Percentiles rank a stretch among this genome's conserved stretches.
Conservation (phyloP, 2,113 vertebrate genomes). For the Larimichthys polyactis region DNA sequence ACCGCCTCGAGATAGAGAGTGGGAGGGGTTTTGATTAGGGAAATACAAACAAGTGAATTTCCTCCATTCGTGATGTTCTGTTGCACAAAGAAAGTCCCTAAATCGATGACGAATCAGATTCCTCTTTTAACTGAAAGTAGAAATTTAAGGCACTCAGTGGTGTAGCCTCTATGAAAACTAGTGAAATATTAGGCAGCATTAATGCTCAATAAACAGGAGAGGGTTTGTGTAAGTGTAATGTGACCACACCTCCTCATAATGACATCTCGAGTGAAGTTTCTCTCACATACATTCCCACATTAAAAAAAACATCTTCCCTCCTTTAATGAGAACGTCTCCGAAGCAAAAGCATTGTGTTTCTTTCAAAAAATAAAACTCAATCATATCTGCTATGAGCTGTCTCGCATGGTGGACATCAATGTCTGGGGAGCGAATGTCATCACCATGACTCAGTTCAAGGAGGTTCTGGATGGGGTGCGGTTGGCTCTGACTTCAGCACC, state of each 20-base stretch:
- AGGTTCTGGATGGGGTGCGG: constrained; percentile 80
- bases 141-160: no score
- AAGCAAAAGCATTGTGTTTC: constrained; percentile 8
- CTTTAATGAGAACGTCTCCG: constrained; percentile 27
- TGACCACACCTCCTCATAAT: constrained; percentile 16
- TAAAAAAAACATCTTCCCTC: constrained; percentile 42
- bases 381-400: background rate
- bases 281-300: background rate
- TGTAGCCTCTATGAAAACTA: background rate
- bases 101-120: background rate
- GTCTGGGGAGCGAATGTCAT: rapidly evolving
- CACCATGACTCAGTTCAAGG: constrained; percentile 83
- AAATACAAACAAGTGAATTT: background rate
- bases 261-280: background rate
- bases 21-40: background rate
- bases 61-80: background rate
- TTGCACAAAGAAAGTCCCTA: background rate
- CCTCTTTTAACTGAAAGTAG: no score
- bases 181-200: background rate
- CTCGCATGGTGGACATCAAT: background rate
- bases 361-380: background rate
- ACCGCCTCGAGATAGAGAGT: no score
- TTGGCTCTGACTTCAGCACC: constrained; percentile 68
- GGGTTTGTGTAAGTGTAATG: background rate
- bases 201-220: no score